Conservation (phyloP, 2,797 vertebrate species). For the Arrhamphus sclerolepis region DNA sequence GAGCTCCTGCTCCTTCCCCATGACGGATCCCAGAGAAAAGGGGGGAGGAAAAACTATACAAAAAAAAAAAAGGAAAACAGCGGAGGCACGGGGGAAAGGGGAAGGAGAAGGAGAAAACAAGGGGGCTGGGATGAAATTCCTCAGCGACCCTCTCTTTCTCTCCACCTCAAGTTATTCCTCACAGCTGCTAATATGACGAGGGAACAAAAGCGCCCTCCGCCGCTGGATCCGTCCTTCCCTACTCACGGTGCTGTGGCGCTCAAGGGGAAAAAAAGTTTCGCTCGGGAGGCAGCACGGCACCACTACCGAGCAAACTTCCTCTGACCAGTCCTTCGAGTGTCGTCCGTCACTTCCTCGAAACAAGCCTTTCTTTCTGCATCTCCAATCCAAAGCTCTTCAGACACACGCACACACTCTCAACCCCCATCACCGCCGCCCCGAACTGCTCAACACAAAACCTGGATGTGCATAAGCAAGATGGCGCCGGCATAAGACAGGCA, state of each 20-base stretch:
- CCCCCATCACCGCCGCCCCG: constrained; percentile 44
- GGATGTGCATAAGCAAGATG: constrained; percentile 62
- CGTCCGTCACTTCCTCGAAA: constrained; percentile 83
- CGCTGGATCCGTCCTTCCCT: constrained; percentile 53
- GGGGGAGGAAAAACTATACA: constrained; percentile 7
- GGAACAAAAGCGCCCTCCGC: constrained; percentile 53
- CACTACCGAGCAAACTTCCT: constrained; percentile 81
- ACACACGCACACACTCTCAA: constrained; percentile 5
- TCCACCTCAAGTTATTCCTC: constrained; percentile 57
- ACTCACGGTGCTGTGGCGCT: constrained; percentile 55
- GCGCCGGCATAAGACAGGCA: background rate
- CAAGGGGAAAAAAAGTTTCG: constrained; percentile 70
- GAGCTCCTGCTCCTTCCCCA: constrained; percentile 99
- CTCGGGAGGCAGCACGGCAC: constrained; percentile 54
- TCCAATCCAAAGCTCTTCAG: constrained; percentile 52
- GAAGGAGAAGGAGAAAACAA: constrained; percentile 15
- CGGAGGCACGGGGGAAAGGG: constrained; percentile 41
- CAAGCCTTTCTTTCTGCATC: constrained; percentile 69
- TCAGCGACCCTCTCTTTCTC: constrained; percentile 43
- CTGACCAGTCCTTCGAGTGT: constrained; percentile 63
- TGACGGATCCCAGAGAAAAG: constrained; percentile 71
- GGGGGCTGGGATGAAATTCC: constrained; percentile 63
- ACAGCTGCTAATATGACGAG: constrained; percentile 4
- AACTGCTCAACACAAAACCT: background rate
- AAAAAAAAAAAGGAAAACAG: constrained; percentile 55